A percentile compares a stretch with the other conserved stretches of the same genome.
phyloP scores from a whole-genome alignment of 1,140 invertebrate species.

The Lepidurus arcticus region DNA sequence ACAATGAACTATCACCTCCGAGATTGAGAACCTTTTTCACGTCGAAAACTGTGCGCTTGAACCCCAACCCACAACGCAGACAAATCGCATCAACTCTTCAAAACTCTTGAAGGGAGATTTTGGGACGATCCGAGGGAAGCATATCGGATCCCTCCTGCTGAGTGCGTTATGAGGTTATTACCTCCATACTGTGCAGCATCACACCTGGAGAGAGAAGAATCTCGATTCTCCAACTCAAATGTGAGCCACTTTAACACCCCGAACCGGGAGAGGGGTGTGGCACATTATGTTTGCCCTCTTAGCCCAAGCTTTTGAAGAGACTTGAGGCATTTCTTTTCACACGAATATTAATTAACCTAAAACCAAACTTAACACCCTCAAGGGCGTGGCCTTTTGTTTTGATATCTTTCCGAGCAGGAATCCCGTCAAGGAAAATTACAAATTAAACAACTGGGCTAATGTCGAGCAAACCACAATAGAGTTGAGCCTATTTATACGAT shows the following conservation, averaged over 20 bases:
- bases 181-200: slow-evolving; percentile 20
- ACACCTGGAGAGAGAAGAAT: slow-evolving; percentile 14
- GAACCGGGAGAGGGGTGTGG: background rate
- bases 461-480: too few relatives aligned
- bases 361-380: too few relatives aligned
- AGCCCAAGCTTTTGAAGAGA: too few relatives aligned
- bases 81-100: slow-evolving; percentile 3
- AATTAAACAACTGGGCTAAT: too few relatives aligned
- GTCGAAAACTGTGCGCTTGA: background rate
- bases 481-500: too few relatives aligned
- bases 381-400: too few relatives aligned
- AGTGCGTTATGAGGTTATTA: slow-evolving; percentile 22
- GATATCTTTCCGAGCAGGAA: too few relatives aligned
- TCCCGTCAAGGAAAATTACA: too few relatives aligned
- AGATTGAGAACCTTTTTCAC: background rate
- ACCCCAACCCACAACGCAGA: background rate
- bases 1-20: background rate
- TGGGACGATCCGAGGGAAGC: background rate
- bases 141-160: background rate
- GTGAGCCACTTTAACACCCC: background rate
- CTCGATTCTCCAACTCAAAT: slow-evolving; percentile 3
- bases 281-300: background rate
- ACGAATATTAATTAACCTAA: too few relatives aligned
- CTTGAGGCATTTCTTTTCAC: too few relatives aligned
- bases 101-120: background rate